Evolutionary conservation across 2,888 invertebrate species (phyloP), one percentile per base, ranked within the genome.

Genomic region (Troglohyphantes excavatus): DNA sequence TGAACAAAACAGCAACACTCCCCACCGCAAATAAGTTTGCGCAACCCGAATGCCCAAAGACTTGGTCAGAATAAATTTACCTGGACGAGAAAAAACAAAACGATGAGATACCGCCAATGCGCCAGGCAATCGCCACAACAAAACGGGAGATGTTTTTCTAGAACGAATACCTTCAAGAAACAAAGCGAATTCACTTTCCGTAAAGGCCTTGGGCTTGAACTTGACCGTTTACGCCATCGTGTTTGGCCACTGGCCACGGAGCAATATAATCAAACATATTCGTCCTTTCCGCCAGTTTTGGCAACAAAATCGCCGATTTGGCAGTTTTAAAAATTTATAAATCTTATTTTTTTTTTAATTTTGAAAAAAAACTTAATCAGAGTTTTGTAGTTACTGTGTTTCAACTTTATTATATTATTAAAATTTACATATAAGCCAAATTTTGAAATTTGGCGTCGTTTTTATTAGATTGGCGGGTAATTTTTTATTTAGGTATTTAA

Each of bases 211-310:
- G 89, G 72, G 26, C 29, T 63, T 90, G 89, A 90, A 90, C 89
- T 90, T 90, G 89, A 90, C 89, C 89, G 88, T 82, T 82, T 88
- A 82, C 88, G 76, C 82, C 75, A 76, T 82, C 82, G 46, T 27
- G 73, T 61, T 88, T 88, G 88, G 88, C 81, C 88, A 82, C 39
- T 75, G 67, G 88, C 88, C 88, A 88, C 76, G 23, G 61, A 19
- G 63, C 27, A 72, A 70, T 53, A 63, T 67, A 46, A 19, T 43
- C 23, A 3, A 81, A 65, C 21, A 65, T 63, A 11, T 7, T 7
- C 39, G 39, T 39, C 39, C 39, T 39, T 7, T 7, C 39, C 9
- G 7, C 39, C 39, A 39, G 9, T 11, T 0, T 39, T 39, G 39
- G 39, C 53, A 9, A 17, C 33, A 53, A 53, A 13, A 53, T n/a